These are phyloP conservation scores for Drosophila leontia DNA, from an alignment of 1,140 invertebrate genomes.

Conservation along the genomic window DNA sequence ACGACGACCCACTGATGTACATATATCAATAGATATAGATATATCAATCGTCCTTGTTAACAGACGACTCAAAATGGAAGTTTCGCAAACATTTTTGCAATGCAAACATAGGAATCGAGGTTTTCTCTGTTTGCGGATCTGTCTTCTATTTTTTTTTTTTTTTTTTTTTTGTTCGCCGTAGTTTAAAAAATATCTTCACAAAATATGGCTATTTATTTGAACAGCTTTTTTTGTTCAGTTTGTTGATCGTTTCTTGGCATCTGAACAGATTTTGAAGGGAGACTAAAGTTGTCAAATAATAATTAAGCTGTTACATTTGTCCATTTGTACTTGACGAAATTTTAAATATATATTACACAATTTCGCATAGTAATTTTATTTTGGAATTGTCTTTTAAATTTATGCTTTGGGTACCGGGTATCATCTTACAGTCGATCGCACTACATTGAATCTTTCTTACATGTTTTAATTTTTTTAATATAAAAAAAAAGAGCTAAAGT, in stretches of 20 bases:
- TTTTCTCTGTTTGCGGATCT: conserved; percentile 11
- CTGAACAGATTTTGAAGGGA: background rate
- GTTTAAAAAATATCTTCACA: conserved; percentile 32
- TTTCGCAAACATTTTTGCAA: conserved; percentile 28
- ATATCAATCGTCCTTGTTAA: conserved; percentile 2
- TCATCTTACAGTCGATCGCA: too few species aligned
- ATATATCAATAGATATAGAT: conserved; percentile 1
- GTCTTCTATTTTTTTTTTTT: conserved; percentile 1
- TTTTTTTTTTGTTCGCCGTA: background rate
- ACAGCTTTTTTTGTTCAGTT: conserved; percentile 51
- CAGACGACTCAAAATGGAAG: conserved; percentile 20
- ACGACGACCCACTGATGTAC: background rate
- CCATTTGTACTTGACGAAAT: background rate
- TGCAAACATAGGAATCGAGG: conserved; percentile 18
- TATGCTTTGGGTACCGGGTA: too few species aligned
- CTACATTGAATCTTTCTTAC: too few species aligned
- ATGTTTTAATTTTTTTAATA: too few species aligned
- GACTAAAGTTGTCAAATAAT: background rate
- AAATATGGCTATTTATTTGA: conserved; percentile 50
- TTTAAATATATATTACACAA: background rate
- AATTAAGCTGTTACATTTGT: background rate
- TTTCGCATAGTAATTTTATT: background rate
- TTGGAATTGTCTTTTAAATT: too few species aligned
- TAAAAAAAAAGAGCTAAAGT: too few species aligned
- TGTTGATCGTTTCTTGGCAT: background rate